Base-by-base conservation (phyloP, 2,113 vertebrate genomes). In the Centropristis striata region DNA sequence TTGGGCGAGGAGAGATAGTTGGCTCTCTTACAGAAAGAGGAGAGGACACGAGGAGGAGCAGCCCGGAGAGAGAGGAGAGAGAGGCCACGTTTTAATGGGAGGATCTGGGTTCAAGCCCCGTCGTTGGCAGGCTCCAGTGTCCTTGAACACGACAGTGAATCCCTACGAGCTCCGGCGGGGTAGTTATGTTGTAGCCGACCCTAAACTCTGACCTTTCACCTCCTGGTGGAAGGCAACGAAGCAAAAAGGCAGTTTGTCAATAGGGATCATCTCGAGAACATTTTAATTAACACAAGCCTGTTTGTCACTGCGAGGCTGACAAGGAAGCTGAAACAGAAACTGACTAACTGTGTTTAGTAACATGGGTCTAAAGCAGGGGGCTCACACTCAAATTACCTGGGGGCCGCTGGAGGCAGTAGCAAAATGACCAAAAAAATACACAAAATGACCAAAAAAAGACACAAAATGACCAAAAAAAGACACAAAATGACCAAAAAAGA, bases 51-150 rank as follows among this genome's bases (percentile, higher is more conserved):
- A n/a, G n/a, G 21, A 64, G 50, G n/a, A 53, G 42, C 18, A 84
- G 54, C 67, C 74, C 28, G 41, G 64, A 67, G 21, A 63, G 21
- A 1, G n/a, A 49, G 42, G 73, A 64, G 20, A 72, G 61, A 21
- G 73, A 75, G 49, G 50, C 46, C 54, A 57, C 47, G 14, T 41
- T 83, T 76, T 85, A 66, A 83, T 68, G 13, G 58, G 25, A 71
- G 51, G 66, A 63, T 59, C 36, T 36, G 51, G 80, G 75, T 82
- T 81, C 67, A 82, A 67, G 72, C 23, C 51, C 12, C 27, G 14
- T 46, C 60, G 41, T 53, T 59, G 79, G 77, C 74, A 47, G 58
- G 15, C 55, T 71, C 37, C 54, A 69, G 54, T 46, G 64, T 42
- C 46, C 69, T 78, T 75, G 23, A 50, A 75, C 42, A 53, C 2